Percentiles rank a stretch among this genome's conserved stretches.
Conservation (phyloP, 2,113 vertebrate genomes). For the Pachyramphus minor region DNA sequence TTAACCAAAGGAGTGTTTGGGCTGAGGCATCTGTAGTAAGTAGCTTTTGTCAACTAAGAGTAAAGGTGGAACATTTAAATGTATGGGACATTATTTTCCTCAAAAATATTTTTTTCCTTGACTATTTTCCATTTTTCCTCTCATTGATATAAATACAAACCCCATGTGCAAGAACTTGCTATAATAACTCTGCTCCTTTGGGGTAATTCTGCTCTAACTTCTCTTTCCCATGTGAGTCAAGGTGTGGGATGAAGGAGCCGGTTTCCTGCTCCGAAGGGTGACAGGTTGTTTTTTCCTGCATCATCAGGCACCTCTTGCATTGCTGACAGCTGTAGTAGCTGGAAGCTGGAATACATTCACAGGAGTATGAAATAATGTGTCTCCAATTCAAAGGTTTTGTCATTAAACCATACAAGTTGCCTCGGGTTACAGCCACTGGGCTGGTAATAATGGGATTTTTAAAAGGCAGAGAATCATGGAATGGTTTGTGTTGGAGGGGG, state of each 20-base stretch:
- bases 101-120: not conserved
- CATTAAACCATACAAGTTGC: not conserved
- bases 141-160: not conserved
- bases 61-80: not conserved
- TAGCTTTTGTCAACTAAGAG: not conserved
- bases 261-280: not conserved
- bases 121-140: not conserved
- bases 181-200: not conserved
- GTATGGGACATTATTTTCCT: not conserved
- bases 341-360: not conserved
- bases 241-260: not conserved
- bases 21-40: not conserved
- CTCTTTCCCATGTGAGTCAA: not conserved
- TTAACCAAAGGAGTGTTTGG: not conserved
- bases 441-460: not conserved
- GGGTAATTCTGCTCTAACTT: not conserved
- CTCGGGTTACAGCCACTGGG: not conserved
- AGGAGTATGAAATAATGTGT: not conserved
- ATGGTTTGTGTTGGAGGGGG: not conserved
- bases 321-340: not conserved
- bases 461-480: not conserved
- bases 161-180: not conserved
- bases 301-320: not conserved
- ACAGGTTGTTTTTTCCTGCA: not conserved
- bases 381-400: not conserved